Evolutionary conservation across 2,888 invertebrate species (phyloP).

Genomic region (Cryptus armator): DNA sequence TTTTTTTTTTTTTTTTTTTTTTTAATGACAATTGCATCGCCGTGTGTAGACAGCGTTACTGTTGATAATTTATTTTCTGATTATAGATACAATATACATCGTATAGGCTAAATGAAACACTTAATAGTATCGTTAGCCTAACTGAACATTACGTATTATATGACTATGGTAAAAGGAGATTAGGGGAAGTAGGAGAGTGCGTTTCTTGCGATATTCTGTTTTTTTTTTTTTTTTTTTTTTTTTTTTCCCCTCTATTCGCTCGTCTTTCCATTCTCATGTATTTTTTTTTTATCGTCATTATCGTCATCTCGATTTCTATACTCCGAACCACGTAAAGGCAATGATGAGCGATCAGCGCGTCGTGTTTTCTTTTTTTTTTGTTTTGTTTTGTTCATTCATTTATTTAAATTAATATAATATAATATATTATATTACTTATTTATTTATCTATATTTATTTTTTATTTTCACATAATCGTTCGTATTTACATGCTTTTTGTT

Average conservation of each 20-base stretch:
- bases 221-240: not conserved
- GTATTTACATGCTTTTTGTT: conserved; percentile 55
- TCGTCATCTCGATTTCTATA: conserved; percentile 49
- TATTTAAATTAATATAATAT: conserved; percentile 5
- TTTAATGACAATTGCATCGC: not conserved
- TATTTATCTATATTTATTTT: conserved; percentile 30
- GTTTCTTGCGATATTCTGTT: conserved; percentile 31
- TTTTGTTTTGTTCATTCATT: not conserved
- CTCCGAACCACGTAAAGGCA: conserved; percentile 61
- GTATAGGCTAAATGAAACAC: conserved; percentile 82
- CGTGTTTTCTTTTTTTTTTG: conserved; percentile 21
- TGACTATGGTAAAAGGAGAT: conserved; percentile 74
- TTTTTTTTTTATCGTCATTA: conserved; percentile 38
- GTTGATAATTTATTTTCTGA: conserved; percentile 80
- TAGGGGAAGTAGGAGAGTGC: conserved; percentile 64
- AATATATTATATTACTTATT: conserved; percentile 43
- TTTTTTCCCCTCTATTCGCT: conserved; percentile 11
- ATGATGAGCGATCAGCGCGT: conserved; percentile 65
- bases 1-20: not conserved
- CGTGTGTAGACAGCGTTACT: conserved; percentile 60
- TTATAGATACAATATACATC: conserved; percentile 83
- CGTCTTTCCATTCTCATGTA: conserved; percentile 7
- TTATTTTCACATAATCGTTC: conserved; percentile 51
- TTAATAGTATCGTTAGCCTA: conserved; percentile 80
- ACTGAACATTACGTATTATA: conserved; percentile 76